Base-by-base conservation (phyloP, 2,797 vertebrate genomes). In the Phataginus tetradactyla region DNA sequence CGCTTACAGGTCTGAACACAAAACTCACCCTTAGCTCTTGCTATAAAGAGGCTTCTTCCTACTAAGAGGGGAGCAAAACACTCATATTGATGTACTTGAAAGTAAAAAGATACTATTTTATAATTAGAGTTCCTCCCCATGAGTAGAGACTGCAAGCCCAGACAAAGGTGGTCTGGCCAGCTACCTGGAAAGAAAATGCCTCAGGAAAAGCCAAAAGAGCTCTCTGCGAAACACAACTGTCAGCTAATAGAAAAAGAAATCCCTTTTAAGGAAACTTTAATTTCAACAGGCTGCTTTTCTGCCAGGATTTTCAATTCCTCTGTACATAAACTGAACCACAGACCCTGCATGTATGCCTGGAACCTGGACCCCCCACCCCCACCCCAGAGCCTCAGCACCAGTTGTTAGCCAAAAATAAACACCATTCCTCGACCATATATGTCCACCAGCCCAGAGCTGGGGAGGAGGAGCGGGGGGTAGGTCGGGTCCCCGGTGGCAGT, bases 401-500 rank as follows among this genome's bases (percentile, higher is more conserved):
- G 99, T 98, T 99, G 99, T 98, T 97, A 27, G 99, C 99, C 99
- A 97, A 99, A 99, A 99, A 99, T 99, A 99, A 98, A 98, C 98
- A n/a, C 96, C 98, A 94, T 98, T 99, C 98, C 98, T 98, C 97
- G 95, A 97, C 99, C 99, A 99, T 99, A 99, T 99, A 99, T 99
- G 99, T 99, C 98, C 99, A 99, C 95, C 53, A 98, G 98, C 98
- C 97, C 94, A 59, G 94, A 69, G 97, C 96, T 45, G 96, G 95
- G 97, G 97, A 90, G 61, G 97, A 98, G 98, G 98, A 88, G 97
- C 96, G 66, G 51, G 95, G 98, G 98, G 99, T 42, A 96, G 98
- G 98, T 98, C 99, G 97, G 98, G 98, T 98, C 98, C 61, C 29
- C 92, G 98, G 97, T 97, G 97, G 98, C 97, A 96, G 97, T 92